Conservation (phyloP, 2,888 invertebrate species). For the Hylaea fasciaria region DNA sequence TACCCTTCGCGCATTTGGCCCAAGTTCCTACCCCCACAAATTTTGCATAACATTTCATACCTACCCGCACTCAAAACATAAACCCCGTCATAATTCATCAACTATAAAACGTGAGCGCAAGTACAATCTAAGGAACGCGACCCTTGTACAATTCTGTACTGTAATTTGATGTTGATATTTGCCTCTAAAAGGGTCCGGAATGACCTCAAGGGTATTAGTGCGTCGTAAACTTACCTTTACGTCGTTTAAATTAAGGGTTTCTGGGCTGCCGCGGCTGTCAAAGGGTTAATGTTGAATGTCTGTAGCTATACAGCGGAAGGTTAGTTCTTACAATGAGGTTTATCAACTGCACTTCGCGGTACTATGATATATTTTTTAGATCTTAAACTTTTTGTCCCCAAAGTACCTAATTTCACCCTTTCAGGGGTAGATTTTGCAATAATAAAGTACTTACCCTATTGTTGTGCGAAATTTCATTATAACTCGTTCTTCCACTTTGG, state of each 20-base stretch:
- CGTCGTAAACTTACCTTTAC: slow-evolving; percentile 31
- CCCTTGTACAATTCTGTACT: slow-evolving; percentile 29
- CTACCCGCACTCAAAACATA: slow-evolving; percentile 7
- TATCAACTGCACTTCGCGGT: no score
- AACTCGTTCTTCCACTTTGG: no score
- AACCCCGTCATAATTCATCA: slow-evolving; percentile 14
- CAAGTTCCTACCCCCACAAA: no score
- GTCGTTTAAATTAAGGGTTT: slow-evolving; percentile 31
- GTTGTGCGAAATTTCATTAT: no score
- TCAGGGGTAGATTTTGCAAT: no score
- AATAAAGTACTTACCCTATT: no score
- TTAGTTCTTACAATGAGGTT: no score
- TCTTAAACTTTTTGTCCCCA: no score
- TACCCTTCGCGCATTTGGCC: no score
- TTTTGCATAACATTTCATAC: not conserved
- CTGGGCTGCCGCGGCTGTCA: slow-evolving; percentile 10
- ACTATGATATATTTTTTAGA: no score
- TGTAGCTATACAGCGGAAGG: not conserved
- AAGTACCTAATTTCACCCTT: no score
- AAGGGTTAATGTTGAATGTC: slow-evolving; percentile 1
- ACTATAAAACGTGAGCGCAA: slow-evolving; percentile 6
- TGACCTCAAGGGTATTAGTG: slow-evolving; percentile 30
- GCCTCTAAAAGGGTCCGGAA: slow-evolving; percentile 24
- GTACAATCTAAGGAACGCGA: slow-evolving; percentile 17
- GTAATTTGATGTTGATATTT: slow-evolving; percentile 36